Percentiles rank a stretch among this genome's conserved stretches.
Evolutionary conservation across 2,797 vertebrate species (phyloP).

Genomic region (Cirrhinus molitorella): DNA sequence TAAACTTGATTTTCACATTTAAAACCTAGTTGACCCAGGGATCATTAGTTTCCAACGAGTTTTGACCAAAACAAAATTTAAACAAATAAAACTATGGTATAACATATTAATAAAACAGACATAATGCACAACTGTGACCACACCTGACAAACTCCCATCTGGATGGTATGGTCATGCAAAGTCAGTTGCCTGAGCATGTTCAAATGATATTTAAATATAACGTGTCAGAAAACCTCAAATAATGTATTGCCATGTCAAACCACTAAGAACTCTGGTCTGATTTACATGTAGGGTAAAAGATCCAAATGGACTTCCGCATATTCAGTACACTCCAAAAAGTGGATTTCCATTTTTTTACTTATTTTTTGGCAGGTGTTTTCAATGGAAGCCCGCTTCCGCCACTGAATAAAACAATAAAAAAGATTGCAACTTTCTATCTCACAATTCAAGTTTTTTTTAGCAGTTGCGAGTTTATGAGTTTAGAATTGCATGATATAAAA

Average conservation of each 20-base stretch:
- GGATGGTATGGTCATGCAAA: conserved; percentile 12
- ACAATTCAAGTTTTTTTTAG: too few species aligned
- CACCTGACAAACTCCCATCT: background rate
- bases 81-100: background rate
- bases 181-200: background rate
- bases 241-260: background rate
- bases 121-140: background rate
- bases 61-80: background rate
- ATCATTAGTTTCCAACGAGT: background rate
- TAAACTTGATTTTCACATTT: background rate
- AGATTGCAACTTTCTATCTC: too few species aligned
- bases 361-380: background rate
- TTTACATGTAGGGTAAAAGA: background rate
- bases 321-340: background rate
- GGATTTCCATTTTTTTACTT: background rate
- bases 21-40: background rate
- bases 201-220: background rate
- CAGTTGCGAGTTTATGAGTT: too few species aligned
- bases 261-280: background rate
- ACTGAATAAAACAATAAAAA: too few species aligned
- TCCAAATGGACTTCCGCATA: background rate
- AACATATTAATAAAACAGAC: background rate
- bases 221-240: background rate
- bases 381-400: too few species aligned
- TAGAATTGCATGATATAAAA: too few species aligned